Evolutionary conservation across 2,888 invertebrate species (phyloP).

Genomic region (Melinopterus prodromus): DNA sequence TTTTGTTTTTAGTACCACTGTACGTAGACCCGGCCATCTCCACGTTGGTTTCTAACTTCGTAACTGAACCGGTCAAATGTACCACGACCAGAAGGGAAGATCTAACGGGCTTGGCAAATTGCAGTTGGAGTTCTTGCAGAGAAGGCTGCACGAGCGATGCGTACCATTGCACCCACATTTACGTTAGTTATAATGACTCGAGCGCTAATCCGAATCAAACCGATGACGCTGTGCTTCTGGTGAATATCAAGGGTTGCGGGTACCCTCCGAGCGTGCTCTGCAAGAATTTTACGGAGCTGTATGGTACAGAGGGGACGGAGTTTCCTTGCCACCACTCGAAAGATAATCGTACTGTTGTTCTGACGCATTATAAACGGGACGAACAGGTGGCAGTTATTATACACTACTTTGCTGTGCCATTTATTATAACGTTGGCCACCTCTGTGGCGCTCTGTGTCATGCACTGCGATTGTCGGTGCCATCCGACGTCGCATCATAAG

Average conservation of each 20-base stretch:
- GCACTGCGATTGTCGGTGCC: conserved; percentile 87
- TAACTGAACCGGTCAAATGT: conserved; percentile 76
- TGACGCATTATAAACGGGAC: conserved; percentile 84
- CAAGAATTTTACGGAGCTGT: conserved; percentile 75
- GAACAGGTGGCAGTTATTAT: conserved; percentile 85
- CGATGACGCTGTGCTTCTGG: conserved; percentile 70
- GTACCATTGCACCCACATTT: conserved; percentile 72
- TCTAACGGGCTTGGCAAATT: conserved; percentile 77
- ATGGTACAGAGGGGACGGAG: conserved; percentile 72
- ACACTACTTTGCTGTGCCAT: conserved; percentile 84
- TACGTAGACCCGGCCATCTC: conserved; percentile 75
- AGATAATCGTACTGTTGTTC: conserved; percentile 82
- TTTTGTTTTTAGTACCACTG: conserved; percentile 77
- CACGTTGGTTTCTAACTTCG: conserved; percentile 77
- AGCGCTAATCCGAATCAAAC: conserved; percentile 54
- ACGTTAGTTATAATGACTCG: conserved; percentile 64
- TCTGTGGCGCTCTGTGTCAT: conserved; percentile 85
- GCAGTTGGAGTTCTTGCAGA: conserved; percentile 81
- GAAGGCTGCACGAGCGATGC: conserved; percentile 85
- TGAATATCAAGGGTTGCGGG: conserved; percentile 86
- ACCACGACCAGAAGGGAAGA: conserved; percentile 76
- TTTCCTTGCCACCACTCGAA: conserved; percentile 77
- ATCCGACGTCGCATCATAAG: conserved; percentile 70
- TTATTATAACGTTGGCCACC: conserved; percentile 84
- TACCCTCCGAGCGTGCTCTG: conserved; percentile 82